Evolutionary conservation across 2,113 vertebrate genomes (phyloP).

Genomic region (Thomomys bottae): DNA sequence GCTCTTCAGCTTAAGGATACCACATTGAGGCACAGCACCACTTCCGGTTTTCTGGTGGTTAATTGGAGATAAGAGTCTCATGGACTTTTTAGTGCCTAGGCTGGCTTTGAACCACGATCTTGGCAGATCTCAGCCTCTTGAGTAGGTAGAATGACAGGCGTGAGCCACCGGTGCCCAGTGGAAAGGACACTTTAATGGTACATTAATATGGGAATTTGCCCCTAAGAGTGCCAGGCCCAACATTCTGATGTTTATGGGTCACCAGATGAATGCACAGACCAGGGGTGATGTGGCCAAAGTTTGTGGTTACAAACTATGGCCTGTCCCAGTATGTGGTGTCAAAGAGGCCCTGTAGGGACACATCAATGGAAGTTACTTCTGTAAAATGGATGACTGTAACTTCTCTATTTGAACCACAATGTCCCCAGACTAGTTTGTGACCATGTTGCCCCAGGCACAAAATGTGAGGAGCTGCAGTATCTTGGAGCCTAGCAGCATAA

Average conservation of each 20-base stretch:
- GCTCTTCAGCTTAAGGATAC: no score
- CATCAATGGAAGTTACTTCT: neutral
- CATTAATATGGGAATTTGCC: neutral
- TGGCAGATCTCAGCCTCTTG: no score
- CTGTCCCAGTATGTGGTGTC: accelerated
- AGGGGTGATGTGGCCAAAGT: no score
- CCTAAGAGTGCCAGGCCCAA: neutral
- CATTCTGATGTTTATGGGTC: neutral
- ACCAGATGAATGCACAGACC: neutral
- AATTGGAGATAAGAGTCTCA: no score
- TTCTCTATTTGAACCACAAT: neutral
- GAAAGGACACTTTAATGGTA: neutral
- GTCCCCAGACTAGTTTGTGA: neutral
- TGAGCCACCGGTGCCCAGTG: no score
- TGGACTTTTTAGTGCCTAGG: no score
- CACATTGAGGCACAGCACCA: no score
- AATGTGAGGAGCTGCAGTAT: neutral
- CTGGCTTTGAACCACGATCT: no score
- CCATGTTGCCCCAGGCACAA: neutral
- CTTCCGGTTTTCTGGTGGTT: no score
- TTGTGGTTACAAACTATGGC: neutral
- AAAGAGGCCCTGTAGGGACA: no score
- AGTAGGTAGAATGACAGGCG: no score
- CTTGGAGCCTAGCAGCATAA: accelerated
- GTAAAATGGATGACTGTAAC: neutral